These are phyloP conservation scores for Cheilosia variabilis DNA, from an alignment of 2,888 invertebrate genomes.

Conservation along the genomic window DNA sequence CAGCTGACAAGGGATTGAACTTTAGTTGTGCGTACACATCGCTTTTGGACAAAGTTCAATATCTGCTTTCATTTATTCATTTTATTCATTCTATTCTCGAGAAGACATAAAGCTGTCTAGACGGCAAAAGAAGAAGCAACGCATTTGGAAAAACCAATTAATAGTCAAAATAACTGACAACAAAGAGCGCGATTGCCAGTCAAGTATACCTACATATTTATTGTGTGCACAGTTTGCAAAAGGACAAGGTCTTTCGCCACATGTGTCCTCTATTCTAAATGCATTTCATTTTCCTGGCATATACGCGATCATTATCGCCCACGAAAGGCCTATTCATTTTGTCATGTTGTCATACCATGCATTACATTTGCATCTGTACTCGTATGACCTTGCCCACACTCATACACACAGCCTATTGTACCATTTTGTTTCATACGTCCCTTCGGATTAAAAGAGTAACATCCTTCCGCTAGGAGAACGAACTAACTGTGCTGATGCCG, in stretches of 20 bases:
- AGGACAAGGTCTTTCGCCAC: constrained; percentile 37
- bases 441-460: constrained; percentile 38
- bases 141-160: constrained; percentile 29
- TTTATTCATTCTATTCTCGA: neutral
- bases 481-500: constrained; percentile 21
- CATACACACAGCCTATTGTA: constrained; percentile 10
- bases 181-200: neutral
- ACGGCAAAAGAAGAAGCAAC: neutral
- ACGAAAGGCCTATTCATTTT: constrained; percentile 26
- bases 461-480: constrained; percentile 30
- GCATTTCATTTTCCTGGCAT: neutral
- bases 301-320: constrained; percentile 17
- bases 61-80: neutral
- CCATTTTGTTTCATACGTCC: constrained; percentile 8
- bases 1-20: neutral
- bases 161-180: constrained; percentile 2
- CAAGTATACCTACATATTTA: constrained; percentile 1
- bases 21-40: neutral
- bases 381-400: constrained; percentile 53
- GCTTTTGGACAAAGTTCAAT: constrained; percentile 23
- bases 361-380: constrained; percentile 14
- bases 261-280: neutral
- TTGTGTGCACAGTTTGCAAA: neutral
- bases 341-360: constrained; percentile 19
- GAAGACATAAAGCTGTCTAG: constrained; percentile 34